Base-by-base conservation (phyloP, 2,797 vertebrate genomes). In the Smutsia temminckii region DNA sequence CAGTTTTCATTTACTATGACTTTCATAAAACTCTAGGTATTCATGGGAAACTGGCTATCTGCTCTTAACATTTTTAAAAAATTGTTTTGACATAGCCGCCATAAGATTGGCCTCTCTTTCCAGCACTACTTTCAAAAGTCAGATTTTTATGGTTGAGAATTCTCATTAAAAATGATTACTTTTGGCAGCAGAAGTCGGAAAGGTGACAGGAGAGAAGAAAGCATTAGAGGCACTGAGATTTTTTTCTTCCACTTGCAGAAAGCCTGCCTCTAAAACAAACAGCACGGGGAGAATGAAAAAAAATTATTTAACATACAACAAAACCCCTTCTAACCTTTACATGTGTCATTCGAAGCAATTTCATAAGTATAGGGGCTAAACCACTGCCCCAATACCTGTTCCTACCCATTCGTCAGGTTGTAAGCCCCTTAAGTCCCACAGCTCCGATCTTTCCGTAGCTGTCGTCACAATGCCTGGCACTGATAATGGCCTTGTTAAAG, bases 161-260 rank as follows among this genome's bases (percentile, higher is more conserved):
- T 95, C 95, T 97, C 96, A 95, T 97, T 97, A 97, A 97, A 97
- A 97, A 95, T 96, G 91, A 97, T 96, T 95, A 97, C 89, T 97
- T 97, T 74, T 85, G 96, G 96, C 97, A 97, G 93, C 69, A 94
- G 34, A 97, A 97, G 96, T 96, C 95, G 3, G 69, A 96, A 93
- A 94, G 97, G 96, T 95, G 83, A 93, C 85, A 95, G 83, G 69
- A 95, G 79, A 96, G 51, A 89, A 71, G 68, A 69, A 74, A 92
- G 46, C 94, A 91, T 37, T 74, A 88, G 42, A 95, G 37, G 64
- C 79, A 75, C 59, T 80, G 69, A 57, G 63, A 53, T 34, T 51
- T 85, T 85, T 89, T 77, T 78, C 89, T 86, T 97, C 66, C 37
- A 74, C 49, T 85, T 96, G 83, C 55, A 89, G 91, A 95, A 97